Conservation (phyloP, 2,888 invertebrate genomes). For the Xylota segnis region DNA sequence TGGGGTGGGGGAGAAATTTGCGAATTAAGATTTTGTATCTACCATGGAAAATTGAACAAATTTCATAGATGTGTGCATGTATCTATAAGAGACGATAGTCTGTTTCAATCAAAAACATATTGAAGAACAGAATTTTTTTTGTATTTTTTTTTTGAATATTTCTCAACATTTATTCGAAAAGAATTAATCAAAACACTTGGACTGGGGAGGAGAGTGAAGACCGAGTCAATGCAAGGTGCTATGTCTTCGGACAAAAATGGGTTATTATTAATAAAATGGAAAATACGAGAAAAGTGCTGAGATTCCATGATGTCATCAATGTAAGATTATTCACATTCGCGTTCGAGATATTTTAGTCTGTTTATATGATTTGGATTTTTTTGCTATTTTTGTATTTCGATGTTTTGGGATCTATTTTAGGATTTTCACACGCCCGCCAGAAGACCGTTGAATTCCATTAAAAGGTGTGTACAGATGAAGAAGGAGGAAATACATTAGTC, state of each 20-base stretch:
- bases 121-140: conserved; percentile 1
- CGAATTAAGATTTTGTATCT: conserved; percentile 19
- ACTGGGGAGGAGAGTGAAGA: not conserved
- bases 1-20: conserved; percentile 10
- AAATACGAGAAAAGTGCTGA: conserved; percentile 49
- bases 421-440: conserved; percentile 58
- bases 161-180: conserved; percentile 4
- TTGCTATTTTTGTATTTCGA: conserved; percentile 20
- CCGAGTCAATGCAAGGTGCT: conserved; percentile 12
- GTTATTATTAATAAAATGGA: conserved; percentile 67
- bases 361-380: conserved; percentile 23
- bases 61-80: not conserved
- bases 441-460: conserved; percentile 25
- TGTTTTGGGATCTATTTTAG: conserved; percentile 31
- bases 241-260: conserved; percentile 13
- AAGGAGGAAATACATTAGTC: not conserved
- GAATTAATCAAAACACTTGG: not conserved
- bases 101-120: not conserved
- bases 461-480: conserved; percentile 18
- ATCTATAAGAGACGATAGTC: not conserved
- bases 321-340: conserved; percentile 22
- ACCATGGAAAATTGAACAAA: conserved; percentile 29
- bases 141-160: conserved; percentile 12
- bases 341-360: conserved; percentile 35
- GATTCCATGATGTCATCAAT: conserved; percentile 68